phyloP scores from a whole-genome alignment of 2,113 vertebrate genomes.

The Albula glossodonta region DNA sequence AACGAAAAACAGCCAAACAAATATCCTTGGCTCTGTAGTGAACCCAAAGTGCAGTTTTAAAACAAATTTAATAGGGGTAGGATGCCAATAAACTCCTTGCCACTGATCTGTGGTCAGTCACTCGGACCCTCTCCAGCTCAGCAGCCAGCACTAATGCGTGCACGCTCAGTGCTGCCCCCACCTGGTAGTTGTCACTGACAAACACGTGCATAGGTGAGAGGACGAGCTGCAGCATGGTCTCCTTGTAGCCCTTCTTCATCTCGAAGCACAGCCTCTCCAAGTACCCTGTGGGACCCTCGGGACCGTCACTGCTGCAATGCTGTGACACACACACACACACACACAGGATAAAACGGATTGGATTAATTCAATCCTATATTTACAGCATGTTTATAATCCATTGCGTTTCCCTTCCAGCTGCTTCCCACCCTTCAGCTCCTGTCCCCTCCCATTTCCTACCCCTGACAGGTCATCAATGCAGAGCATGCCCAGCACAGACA shows the following conservation, averaged over 20 bases:
- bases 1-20: too few relatives aligned
- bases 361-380: neutral
- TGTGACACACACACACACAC: constrained; percentile 49
- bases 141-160: too few relatives aligned
- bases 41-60: too few relatives aligned
- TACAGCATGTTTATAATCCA: neutral
- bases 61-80: too few relatives aligned
- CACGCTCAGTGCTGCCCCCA: constrained; percentile 47
- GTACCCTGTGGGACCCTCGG: constrained; percentile 89
- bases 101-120: too few relatives aligned
- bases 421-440: neutral
- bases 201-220: constrained; percentile 91
- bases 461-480: neutral
- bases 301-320: constrained; percentile 90
- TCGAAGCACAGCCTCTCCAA: constrained; percentile 95
- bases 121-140: too few relatives aligned
- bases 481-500: too few relatives aligned
- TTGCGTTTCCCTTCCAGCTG: neutral
- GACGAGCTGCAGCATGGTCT: constrained; percentile 93
- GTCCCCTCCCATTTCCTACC: neutral
- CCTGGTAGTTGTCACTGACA: constrained; percentile 93
- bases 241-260: constrained; percentile 97
- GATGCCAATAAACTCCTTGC: too few relatives aligned
- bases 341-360: neutral
- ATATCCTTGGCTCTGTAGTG: too few relatives aligned